These are phyloP conservation scores for Trichonephila clavipes DNA, from an alignment of 1,140 invertebrate species.

Conservation along the genomic window DNA sequence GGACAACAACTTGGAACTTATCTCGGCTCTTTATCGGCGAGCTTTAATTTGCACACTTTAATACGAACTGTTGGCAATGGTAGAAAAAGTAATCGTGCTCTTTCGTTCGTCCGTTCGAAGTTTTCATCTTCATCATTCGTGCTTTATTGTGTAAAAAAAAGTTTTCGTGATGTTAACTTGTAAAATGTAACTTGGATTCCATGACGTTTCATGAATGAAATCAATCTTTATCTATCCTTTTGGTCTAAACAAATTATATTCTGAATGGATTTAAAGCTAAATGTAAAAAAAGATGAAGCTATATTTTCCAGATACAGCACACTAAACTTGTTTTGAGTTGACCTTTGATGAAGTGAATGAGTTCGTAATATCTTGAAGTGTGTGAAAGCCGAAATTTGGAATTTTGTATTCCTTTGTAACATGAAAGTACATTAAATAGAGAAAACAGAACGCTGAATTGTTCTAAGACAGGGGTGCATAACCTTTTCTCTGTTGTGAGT, in stretches of 20 bases:
- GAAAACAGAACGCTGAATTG: too few species aligned
- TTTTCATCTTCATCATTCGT: slow-evolving; percentile 42
- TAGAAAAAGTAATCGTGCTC: not conserved
- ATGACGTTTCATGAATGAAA: not conserved
- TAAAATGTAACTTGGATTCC: not conserved
- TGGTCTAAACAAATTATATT: not conserved
- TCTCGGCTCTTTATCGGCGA: slow-evolving; percentile 25
- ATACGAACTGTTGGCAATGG: not conserved
- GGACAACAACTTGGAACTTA: slow-evolving; percentile 58
- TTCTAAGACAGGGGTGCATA: too few species aligned
- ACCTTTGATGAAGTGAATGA: too few species aligned
- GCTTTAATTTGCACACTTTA: slow-evolving; percentile 60
- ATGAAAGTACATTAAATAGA: too few species aligned
- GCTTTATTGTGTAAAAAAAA: slow-evolving; percentile 33
- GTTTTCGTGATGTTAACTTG: not conserved
- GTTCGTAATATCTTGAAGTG: too few species aligned
- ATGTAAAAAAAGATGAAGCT: not conserved
- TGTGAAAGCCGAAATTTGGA: too few species aligned
- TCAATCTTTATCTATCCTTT: not conserved
- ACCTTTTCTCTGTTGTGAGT: too few species aligned
- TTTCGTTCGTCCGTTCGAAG: not conserved
- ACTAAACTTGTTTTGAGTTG: too few species aligned
- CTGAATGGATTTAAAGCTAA: not conserved
- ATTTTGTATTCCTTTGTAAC: too few species aligned
- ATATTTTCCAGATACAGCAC: too few species aligned